Conservation (phyloP, 2,797 vertebrate species). For the Siniperca scherzeri region DNA sequence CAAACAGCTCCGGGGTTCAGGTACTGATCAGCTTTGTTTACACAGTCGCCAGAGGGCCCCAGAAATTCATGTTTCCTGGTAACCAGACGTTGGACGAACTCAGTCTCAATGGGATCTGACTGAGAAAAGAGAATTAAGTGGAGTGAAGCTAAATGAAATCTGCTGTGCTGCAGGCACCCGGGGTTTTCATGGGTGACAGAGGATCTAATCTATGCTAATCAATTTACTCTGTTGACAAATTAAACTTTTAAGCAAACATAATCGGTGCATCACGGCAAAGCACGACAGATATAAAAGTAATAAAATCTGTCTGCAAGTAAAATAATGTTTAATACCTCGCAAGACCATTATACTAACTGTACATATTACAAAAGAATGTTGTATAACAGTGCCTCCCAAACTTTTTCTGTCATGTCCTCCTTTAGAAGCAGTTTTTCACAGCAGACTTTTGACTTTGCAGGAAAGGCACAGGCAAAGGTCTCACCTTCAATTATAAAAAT, state of each 20-base stretch:
- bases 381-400: background rate
- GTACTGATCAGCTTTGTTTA: slow-evolving; percentile 44
- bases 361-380: background rate
- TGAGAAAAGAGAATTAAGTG: slow-evolving; percentile 51
- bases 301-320: background rate
- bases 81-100: slow-evolving; percentile 30
- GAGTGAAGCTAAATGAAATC: slow-evolving; percentile 58
- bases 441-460: slow-evolving; percentile 4
- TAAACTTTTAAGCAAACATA: slow-evolving; percentile 34
- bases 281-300: slow-evolving; percentile 17
- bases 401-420: background rate
- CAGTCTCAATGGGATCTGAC: slow-evolving; percentile 39
- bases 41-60: slow-evolving; percentile 24
- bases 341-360: background rate
- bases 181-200: slow-evolving; percentile 44
- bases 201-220: slow-evolving; percentile 62
- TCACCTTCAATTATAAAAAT: background rate
- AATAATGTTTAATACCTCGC: background rate
- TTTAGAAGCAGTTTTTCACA: background rate
- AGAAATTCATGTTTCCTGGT: slow-evolving; percentile 47
- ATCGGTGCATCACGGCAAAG: slow-evolving; percentile 2
- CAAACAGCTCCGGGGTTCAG: slow-evolving; percentile 31
- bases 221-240: slow-evolving; percentile 54
- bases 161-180: slow-evolving; percentile 36
- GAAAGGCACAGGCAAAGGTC: background rate